These are phyloP conservation scores for Rhincodon typus DNA, from an alignment of 2,797 vertebrate genomes.

Conservation along the genomic window DNA sequence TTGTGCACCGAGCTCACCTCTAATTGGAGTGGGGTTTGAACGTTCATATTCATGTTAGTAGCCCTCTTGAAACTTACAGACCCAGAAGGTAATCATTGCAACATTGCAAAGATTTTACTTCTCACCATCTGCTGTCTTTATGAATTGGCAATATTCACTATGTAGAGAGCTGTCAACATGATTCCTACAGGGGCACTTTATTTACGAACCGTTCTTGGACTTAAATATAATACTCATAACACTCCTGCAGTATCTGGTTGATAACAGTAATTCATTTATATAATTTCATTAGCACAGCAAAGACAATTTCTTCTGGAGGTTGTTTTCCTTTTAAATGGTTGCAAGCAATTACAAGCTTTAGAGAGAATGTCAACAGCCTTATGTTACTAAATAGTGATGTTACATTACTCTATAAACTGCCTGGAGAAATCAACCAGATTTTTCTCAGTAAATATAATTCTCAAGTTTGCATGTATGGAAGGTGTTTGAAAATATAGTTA, in stretches of 20 bases:
- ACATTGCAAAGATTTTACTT: slow-evolving; percentile 1
- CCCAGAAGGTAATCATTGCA: slow-evolving; percentile 3
- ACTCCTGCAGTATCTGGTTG: background rate
- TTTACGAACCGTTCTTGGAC: background rate
- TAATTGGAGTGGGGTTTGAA: background rate
- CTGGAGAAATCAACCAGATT: background rate
- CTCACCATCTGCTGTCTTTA: slow-evolving; percentile 23
- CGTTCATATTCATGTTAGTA: background rate
- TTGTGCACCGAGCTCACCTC: background rate
- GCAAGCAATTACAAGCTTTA: slow-evolving; percentile 2
- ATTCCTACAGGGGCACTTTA: slow-evolving; percentile 17
- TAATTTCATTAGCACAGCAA: slow-evolving; percentile 14
- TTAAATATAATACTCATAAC: background rate
- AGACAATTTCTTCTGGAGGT: background rate
- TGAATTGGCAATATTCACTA: slow-evolving; percentile 30
- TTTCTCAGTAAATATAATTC: background rate
- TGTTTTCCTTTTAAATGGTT: slow-evolving; percentile 22
- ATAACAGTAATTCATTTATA: background rate
- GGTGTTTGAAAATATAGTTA: background rate
- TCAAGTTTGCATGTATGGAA: background rate
- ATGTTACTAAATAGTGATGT: background rate
- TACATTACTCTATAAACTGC: background rate
- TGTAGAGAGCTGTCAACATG: background rate
- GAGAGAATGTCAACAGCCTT: background rate
- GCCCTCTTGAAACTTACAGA: background rate